Percentiles rank a stretch among this genome's conserved stretches.
phyloP scores from a whole-genome alignment of 92 coral and sea anemone species.

The Metridium senile region DNA sequence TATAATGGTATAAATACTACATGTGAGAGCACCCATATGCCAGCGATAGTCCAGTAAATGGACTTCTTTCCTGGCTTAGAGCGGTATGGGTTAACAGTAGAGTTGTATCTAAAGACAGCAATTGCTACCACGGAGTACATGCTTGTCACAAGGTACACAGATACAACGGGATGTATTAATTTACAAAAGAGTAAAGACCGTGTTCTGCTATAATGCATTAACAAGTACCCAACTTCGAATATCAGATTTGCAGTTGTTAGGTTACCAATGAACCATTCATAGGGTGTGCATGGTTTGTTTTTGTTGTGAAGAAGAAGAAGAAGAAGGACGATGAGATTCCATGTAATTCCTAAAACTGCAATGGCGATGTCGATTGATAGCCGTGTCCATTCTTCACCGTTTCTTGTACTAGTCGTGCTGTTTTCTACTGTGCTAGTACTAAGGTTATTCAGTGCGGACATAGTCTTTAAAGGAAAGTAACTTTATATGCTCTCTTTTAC shows the following conservation, averaged over 20 bases:
- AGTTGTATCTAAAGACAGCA: background rate
- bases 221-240: background rate
- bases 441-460: no score
- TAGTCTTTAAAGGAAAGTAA: no score
- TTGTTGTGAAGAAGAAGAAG: background rate
- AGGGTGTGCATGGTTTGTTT: background rate
- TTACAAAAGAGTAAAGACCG: background rate
- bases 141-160: background rate
- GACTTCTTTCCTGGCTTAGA: slow-evolving; percentile 7
- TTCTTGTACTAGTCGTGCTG: background rate
- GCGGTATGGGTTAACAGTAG: background rate
- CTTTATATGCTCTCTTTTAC: no score
- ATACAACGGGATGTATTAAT: background rate
- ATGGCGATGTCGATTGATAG: background rate
- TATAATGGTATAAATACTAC: background rate
- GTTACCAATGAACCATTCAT: slow-evolving; percentile 1
- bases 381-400: background rate
- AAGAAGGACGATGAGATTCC: background rate
- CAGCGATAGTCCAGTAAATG: slow-evolving; percentile 5
- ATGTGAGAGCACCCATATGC: background rate
- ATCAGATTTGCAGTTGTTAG: background rate
- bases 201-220: background rate
- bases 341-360: background rate
- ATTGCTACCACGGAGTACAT: background rate
- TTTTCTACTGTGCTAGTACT: background rate